Conservation (phyloP, 2,888 invertebrate genomes). For the Augiades crinisus region DNA sequence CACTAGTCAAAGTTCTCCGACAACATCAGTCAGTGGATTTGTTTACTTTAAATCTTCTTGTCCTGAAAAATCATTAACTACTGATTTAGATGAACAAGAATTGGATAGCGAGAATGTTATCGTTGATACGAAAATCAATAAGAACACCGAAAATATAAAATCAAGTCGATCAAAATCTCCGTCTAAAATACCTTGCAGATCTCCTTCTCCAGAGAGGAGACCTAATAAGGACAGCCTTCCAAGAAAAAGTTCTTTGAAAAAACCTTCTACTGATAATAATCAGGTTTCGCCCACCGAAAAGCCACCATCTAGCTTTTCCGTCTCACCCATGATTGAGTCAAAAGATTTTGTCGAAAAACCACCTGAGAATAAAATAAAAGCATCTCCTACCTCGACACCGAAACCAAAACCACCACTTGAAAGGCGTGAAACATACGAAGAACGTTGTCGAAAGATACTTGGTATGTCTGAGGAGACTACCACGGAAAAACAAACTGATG, state of each 20-base stretch:
- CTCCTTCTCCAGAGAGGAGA: constrained; percentile 63
- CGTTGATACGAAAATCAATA: constrained; percentile 37
- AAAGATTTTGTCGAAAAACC: constrained; percentile 46
- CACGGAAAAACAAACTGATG: constrained; percentile 40
- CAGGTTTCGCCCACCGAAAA: constrained; percentile 60
- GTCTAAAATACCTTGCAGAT: constrained; percentile 66
- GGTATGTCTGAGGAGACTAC: constrained; percentile 80
- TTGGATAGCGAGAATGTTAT: constrained; percentile 38
- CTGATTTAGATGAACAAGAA: constrained; percentile 61
- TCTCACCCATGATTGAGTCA: constrained; percentile 58
- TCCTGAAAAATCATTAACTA: constrained; percentile 50
- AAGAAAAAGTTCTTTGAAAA: constrained; percentile 73
- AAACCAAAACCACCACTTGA: constrained; percentile 81
- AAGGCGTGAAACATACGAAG: constrained; percentile 87
- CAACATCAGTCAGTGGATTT: constrained; percentile 80
- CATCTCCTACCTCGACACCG: constrained; percentile 41
- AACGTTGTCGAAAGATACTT: constrained; percentile 85
- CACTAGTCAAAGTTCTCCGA: constrained; percentile 76
- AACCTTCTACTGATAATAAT: constrained; percentile 50
- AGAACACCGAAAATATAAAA: constrained; percentile 35
- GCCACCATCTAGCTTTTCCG: constrained; percentile 62
- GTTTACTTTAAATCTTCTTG: constrained; percentile 63
- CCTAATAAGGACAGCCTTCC: constrained; percentile 58
- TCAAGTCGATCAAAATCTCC: constrained; percentile 55
- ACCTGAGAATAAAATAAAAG: constrained; percentile 51